These are phyloP conservation scores for Drosophila sordidula DNA, from an alignment of 2,888 invertebrate genomes.

Conservation along the genomic window DNA sequence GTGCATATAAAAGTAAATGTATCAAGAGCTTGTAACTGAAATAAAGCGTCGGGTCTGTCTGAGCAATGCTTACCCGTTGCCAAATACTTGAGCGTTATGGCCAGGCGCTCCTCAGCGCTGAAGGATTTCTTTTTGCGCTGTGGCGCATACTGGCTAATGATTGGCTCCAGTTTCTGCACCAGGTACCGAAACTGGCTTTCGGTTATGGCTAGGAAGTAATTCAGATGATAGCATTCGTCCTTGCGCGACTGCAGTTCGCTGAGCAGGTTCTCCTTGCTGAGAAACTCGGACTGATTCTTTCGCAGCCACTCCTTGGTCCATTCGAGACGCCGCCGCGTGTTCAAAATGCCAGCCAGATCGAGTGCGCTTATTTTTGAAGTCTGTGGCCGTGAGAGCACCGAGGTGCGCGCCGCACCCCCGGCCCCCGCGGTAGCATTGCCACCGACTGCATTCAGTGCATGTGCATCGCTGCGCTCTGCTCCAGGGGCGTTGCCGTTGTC, in stretches of 20 bases:
- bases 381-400: constrained; percentile 66
- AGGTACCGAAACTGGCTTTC: constrained; percentile 83
- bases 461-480: constrained; percentile 48
- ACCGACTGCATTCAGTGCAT: constrained; percentile 32
- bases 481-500: constrained; percentile 63
- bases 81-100: constrained; percentile 84
- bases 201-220: constrained; percentile 84
- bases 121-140: constrained; percentile 84
- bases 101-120: constrained; percentile 83
- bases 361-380: constrained; percentile 77
- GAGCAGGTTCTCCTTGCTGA: constrained; percentile 82
- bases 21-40: background rate
- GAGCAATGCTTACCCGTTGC: constrained; percentile 80
- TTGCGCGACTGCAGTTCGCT: constrained; percentile 83
- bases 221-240: constrained; percentile 83
- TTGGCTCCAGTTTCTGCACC: constrained; percentile 82
- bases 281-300: constrained; percentile 83
- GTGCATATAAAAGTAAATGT: background rate
- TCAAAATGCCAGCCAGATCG: constrained; percentile 82
- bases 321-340: constrained; percentile 81
- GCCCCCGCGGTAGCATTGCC: constrained; percentile 36
- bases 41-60: background rate
- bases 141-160: constrained; percentile 83
- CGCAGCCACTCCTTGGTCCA: constrained; percentile 84
- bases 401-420: constrained; percentile 68